Evolutionary conservation across 2,797 vertebrate species (phyloP), one percentile per base, ranked within the genome.

Genomic region (Danio tinwini): DNA sequence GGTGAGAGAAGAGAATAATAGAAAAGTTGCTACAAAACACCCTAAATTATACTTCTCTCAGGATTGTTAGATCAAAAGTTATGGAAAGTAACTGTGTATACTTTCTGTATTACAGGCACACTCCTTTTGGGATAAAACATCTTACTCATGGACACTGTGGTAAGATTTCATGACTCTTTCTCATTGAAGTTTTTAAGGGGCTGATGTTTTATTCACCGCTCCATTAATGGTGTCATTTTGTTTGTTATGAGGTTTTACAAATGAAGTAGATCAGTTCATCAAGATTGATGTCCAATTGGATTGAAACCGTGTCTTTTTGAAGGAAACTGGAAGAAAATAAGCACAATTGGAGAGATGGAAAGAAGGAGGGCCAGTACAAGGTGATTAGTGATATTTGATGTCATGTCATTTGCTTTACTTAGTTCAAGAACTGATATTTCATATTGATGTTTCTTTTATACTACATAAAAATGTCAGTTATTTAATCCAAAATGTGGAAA

Each of bases 221-320:
- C 5, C 1, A 6, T 68, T 50, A 68, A 39, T 6, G 19, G 21
- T 11, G 14, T 11, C 14, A 7, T 68, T 50, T 50, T 50, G 29
- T 13, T 37, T 50, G 16, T 1, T 29, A 13, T 58, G 56, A 68
- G 47, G 5, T 7, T 49, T 67, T 49, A 29, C 2, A 21, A 65
- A 45, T n/a, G 8, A 12, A 17, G 37, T 42, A 63, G 47, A 14
- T 63, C 16, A 4, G 50, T 16, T 61, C 4, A 39, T 40, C 4
- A 37, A n/a, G 47, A 39, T 52, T 52, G 9, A 39, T 52, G 65
- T 52, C 6, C 21, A 39, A 12, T 21, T 13, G 45, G 1, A 39
- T 1, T 86, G 84, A 88, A 89, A 83, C 40, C 86, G 50, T 50
- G 44, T 13, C 5, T 37, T 39, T 69, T 50, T 52, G 4, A 39